These are phyloP conservation scores for Muntiacus muntjak DNA, from an alignment of 2,113 vertebrate genomes.

Conservation along the genomic window DNA sequence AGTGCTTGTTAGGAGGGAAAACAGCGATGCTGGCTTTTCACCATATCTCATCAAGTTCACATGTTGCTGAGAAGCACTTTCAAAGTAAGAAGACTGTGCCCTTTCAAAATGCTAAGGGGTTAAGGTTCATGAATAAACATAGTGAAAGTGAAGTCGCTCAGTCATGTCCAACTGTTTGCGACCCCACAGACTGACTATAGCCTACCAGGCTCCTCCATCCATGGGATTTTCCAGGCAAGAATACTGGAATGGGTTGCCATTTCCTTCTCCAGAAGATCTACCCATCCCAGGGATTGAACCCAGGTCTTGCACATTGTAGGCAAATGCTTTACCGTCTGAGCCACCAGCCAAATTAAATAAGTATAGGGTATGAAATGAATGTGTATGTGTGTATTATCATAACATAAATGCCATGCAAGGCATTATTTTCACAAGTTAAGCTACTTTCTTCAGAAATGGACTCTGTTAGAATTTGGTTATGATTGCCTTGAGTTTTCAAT, in stretches of 20 bases:
- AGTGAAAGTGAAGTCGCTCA: background rate
- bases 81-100: background rate
- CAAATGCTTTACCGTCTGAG: too few species aligned
- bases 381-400: background rate
- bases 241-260: too few species aligned
- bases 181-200: too few species aligned
- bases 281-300: too few species aligned
- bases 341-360: background rate
- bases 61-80: constrained; percentile 3
- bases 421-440: background rate
- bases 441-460: constrained; percentile 12
- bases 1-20: background rate
- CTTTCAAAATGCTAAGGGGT: background rate
- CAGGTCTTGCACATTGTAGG: too few species aligned
- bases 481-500: constrained; percentile 5
- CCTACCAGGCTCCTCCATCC: too few species aligned
- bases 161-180: too few species aligned
- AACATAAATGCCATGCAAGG: background rate
- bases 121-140: background rate
- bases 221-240: too few species aligned
- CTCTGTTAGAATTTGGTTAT: background rate
- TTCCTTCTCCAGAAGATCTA: too few species aligned
- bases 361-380: background rate
- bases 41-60: background rate
- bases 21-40: background rate